These are phyloP conservation scores for Scomber colias DNA, from an alignment of 2,113 vertebrate species.

Conservation along the genomic window DNA sequence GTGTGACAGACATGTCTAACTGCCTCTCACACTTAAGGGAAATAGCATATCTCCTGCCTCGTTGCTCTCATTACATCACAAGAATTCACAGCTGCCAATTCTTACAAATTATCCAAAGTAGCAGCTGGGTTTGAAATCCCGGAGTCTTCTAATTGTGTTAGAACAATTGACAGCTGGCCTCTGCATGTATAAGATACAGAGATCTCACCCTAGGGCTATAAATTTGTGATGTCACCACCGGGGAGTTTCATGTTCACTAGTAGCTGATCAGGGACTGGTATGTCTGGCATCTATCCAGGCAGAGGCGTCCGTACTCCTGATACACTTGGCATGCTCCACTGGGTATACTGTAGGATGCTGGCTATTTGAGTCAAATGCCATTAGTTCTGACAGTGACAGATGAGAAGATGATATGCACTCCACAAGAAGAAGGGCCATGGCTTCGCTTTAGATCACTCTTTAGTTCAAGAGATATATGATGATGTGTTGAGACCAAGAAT, in stretches of 20 bases:
- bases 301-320: neutral
- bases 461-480: slow-evolving; percentile 2
- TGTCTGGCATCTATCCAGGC: slow-evolving; percentile 24
- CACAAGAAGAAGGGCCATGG: neutral
- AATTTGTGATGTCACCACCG: slow-evolving; percentile 23
- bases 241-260: slow-evolving; percentile 37
- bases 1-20: slow-evolving; percentile 45
- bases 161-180: slow-evolving; percentile 37
- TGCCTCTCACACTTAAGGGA: slow-evolving; percentile 30
- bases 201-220: slow-evolving; percentile 17
- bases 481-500: slow-evolving; percentile 6
- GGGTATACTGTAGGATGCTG: slow-evolving; percentile 26
- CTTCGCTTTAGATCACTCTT: neutral
- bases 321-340: slow-evolving; percentile 31
- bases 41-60: slow-evolving; percentile 26
- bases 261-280: slow-evolving; percentile 21
- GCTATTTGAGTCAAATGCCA: slow-evolving; percentile 43
- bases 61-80: slow-evolving; percentile 19
- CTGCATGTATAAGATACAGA: slow-evolving; percentile 21
- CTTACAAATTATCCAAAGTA: slow-evolving; percentile 40
- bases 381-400: slow-evolving; percentile 49
- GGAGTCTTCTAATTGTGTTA: slow-evolving; percentile 27
- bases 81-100: slow-evolving; percentile 45
- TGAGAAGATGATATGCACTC: slow-evolving; percentile 9
- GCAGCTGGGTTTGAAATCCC: slow-evolving; percentile 18